Percentiles rank a stretch among this genome's conserved stretches.
phyloP scores from a whole-genome alignment of 2,888 invertebrate species.

The Diaperis boleti region DNA sequence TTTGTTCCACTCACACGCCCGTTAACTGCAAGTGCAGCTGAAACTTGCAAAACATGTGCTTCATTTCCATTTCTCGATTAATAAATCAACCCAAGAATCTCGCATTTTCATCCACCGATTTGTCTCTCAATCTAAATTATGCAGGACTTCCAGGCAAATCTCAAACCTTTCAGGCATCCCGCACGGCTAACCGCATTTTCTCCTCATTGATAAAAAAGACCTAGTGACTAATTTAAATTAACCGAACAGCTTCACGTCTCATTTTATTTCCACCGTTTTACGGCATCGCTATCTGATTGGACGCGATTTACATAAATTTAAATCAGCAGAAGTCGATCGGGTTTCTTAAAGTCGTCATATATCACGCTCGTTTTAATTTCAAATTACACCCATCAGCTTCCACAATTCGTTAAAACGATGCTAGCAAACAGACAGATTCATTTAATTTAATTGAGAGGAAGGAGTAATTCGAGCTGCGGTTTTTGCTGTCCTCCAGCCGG shows the following conservation, averaged over 20 bases:
- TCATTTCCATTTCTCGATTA: slow-evolving; percentile 3
- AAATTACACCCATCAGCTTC: neutral
- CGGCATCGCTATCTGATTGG: neutral
- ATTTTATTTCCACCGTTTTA: neutral
- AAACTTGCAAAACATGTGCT: neutral
- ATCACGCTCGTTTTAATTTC: neutral
- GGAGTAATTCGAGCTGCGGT: neutral
- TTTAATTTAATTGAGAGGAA: neutral
- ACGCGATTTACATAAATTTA: slow-evolving; percentile 4
- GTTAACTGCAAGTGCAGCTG: neutral
- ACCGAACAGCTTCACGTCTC: neutral
- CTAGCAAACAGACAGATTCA: neutral
- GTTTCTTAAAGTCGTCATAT: slow-evolving; percentile 7
- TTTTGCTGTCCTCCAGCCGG: no score
- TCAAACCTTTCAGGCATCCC: neutral
- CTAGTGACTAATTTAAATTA: neutral
- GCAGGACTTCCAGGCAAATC: neutral
- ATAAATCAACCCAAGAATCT: neutral
- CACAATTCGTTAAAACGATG: neutral
- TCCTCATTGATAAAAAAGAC: neutral
- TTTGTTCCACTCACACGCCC: no score
- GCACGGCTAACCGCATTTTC: neutral
- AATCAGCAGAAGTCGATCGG: neutral
- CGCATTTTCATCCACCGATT: neutral
- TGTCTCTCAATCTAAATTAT: neutral